phyloP scores from a whole-genome alignment of 2,888 invertebrate species.

The Biston betularia region DNA sequence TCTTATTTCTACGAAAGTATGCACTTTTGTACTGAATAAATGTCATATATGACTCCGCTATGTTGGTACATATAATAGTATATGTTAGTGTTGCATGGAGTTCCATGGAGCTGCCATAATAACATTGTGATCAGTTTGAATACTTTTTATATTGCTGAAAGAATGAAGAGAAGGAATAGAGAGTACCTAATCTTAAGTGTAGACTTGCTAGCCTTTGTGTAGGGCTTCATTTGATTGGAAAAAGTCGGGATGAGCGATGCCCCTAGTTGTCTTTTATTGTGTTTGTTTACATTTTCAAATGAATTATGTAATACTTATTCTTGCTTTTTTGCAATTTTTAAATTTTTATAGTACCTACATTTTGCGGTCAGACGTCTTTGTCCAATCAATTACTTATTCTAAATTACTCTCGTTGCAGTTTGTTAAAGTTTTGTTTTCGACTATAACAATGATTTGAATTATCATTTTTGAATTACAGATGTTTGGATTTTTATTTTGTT shows the following conservation, averaged over 20 bases:
- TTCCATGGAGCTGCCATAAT: constrained; percentile 84
- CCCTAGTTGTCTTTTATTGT: constrained; percentile 51
- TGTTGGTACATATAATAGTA: constrained; percentile 62
- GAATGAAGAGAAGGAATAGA: constrained; percentile 70
- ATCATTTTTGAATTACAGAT: constrained; percentile 81
- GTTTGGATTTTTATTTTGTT: constrained; percentile 77
- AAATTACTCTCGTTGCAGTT: constrained; percentile 71
- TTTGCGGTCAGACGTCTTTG: constrained; percentile 66
- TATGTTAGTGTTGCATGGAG: constrained; percentile 76
- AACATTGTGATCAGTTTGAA: constrained; percentile 85
- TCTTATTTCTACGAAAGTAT: constrained; percentile 56
- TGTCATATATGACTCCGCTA: constrained; percentile 76
- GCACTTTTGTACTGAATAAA: constrained; percentile 71
- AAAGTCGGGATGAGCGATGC: constrained; percentile 61
- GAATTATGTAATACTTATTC: constrained; percentile 57
- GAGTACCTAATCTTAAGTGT: constrained; percentile 73
- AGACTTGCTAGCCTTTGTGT: constrained; percentile 84
- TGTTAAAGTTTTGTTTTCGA: constrained; percentile 83
- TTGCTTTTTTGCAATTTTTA: constrained; percentile 46
- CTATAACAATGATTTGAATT: constrained; percentile 82
- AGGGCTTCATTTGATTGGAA: constrained; percentile 82
- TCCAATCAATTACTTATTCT: constrained; percentile 74
- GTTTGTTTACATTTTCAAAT: constrained; percentile 63
- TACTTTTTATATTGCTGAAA: constrained; percentile 84
- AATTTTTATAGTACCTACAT: constrained; percentile 54